phyloP scores from a whole-genome alignment of 2,888 invertebrate species.

The Phyto melanocephala region DNA sequence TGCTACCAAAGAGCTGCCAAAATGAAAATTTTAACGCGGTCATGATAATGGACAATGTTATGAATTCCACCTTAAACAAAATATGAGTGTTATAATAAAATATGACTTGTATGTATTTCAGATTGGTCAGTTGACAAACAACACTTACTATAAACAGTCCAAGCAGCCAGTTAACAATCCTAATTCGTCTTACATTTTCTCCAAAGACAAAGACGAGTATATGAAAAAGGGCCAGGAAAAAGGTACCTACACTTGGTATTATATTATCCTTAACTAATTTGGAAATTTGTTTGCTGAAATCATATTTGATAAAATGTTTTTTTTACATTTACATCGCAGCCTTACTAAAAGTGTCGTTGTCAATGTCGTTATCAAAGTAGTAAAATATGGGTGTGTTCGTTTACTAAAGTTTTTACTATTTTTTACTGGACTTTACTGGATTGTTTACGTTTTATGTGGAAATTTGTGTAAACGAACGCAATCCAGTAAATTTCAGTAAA shows the following conservation, averaged over 20 bases:
- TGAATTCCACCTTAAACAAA: slow-evolving; percentile 68
- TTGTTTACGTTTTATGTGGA: too few species aligned
- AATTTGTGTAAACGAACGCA: too few species aligned
- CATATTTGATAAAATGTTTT: too few species aligned
- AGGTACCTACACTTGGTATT: slow-evolving; percentile 66
- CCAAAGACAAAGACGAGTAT: slow-evolving; percentile 69
- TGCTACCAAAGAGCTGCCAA: slow-evolving; percentile 57
- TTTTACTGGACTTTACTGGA: too few species aligned
- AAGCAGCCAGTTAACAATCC: slow-evolving; percentile 67
- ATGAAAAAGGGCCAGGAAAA: slow-evolving; percentile 65
- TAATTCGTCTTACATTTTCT: slow-evolving; percentile 67
- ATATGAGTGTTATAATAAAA: too few species aligned
- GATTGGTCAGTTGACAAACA: too few species aligned
- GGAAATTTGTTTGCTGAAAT: neutral
- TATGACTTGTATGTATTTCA: neutral
- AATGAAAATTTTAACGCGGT: slow-evolving; percentile 57
- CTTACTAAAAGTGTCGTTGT: too few species aligned
- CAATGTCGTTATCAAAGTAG: too few species aligned
- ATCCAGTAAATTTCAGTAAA: too few species aligned
- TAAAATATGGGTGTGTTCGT: too few species aligned
- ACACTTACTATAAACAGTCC: slow-evolving; percentile 69
- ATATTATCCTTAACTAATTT: neutral
- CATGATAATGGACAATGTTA: slow-evolving; percentile 64
- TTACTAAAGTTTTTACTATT: too few species aligned
- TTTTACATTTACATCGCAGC: too few species aligned